Base-by-base conservation (phyloP, 92 coral and sea anemone species). In the Metridium senile region DNA sequence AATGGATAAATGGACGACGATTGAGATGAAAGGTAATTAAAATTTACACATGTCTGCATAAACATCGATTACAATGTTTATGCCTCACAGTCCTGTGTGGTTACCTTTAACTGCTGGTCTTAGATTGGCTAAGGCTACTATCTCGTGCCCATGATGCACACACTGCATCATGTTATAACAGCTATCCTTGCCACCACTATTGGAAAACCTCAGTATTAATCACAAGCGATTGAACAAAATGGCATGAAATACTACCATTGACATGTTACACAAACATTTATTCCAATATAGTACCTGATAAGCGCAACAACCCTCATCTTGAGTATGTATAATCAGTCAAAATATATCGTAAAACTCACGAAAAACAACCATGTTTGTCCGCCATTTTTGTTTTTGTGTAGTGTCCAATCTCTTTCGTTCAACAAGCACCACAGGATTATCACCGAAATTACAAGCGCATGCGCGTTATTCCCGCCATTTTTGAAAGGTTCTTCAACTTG, bases 131-230 rank as follows among this genome's bases (percentile, higher is more conserved):
- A 95, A 74, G 59, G 97, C 99, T 17, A 95, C 96, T 34, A 95
- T 92, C 33, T 66, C 80, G 64, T 95, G 99, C 26, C 97, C 96
- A 52, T 87, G 81, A 70, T 86, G 84, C 10, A 93, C 89, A 81
- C 99, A 95, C 62, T 95, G 97, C 84, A 93, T 80, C 99, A 92
- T 92, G 76, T 95, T 95, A 74, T 92, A 95, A 78, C 99, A 95
- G 75, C 99, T 95, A 78, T 95, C 99, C 71, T 95, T 95, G 3
- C 99, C 99, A 11, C 99, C 99, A 43, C 99, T 95, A 16, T 54
- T 54, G 20, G 3, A 20, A 54, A 9, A 54, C 52, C 11, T 75
- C 62, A 31, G 67, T 21, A 33, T 58, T 20, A 33, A 31, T 27
- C 27, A 33, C 21, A 25, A 19, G 11, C 47, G 4, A 62, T n/a